Evolutionary conservation across 2,888 invertebrate species (phyloP).

Genomic region (Dolichomitus sp.): DNA sequence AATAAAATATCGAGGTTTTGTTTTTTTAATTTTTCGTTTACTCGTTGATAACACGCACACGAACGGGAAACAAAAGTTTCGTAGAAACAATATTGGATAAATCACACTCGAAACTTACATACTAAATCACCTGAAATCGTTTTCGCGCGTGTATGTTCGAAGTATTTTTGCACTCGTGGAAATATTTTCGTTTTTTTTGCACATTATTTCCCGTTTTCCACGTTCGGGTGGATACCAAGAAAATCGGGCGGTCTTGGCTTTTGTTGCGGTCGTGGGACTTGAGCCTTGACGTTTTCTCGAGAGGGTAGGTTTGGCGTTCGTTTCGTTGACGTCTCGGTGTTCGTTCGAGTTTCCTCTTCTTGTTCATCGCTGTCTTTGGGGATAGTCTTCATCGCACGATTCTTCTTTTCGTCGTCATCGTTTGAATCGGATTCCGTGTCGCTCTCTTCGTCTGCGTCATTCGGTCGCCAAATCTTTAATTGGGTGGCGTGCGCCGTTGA

Average conservation of each 20-base stretch:
- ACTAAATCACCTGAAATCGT: background rate
- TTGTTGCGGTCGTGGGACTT: background rate
- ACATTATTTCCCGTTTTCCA: background rate
- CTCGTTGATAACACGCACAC: too few relatives aligned
- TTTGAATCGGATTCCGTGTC: background rate
- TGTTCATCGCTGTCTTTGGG: background rate
- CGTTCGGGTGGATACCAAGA: background rate
- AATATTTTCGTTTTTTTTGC: background rate
- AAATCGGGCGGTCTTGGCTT: background rate
- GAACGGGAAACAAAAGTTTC: too few relatives aligned
- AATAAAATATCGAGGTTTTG: too few relatives aligned
- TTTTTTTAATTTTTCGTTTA: too few relatives aligned
- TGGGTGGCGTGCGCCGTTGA: conserved; percentile 29
- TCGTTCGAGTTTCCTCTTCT: background rate
- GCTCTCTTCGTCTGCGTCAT: background rate
- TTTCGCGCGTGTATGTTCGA: background rate
- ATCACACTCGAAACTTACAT: background rate
- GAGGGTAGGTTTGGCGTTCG: too few relatives aligned
- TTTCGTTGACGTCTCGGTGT: background rate
- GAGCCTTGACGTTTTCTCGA: too few relatives aligned
- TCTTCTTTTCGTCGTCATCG: conserved; percentile 2
- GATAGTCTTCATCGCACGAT: background rate
- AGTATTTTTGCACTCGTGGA: background rate
- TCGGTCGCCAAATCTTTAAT: conserved; percentile 23
- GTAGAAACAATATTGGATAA: background rate